phyloP scores from a whole-genome alignment of 2,113 vertebrate genomes.

The Tonatia bakeri region DNA sequence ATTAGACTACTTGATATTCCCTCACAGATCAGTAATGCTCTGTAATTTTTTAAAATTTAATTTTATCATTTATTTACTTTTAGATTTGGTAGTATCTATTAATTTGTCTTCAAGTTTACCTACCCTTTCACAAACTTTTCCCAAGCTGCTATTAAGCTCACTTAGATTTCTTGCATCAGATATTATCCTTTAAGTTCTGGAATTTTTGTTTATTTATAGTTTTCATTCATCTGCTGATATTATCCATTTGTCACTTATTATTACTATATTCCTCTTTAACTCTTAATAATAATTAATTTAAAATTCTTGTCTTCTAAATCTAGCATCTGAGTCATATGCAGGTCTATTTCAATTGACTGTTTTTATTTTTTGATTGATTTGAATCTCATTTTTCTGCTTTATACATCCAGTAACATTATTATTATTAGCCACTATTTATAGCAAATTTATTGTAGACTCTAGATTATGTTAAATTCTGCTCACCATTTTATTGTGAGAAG shows the following conservation, averaged over 20 bases:
- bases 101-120: neutral
- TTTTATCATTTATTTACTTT: neutral
- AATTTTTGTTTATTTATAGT: neutral
- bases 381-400: neutral
- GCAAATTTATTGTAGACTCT: neutral
- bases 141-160: neutral
- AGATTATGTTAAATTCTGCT: neutral
- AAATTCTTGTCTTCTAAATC: neutral
- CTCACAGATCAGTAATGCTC: neutral
- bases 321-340: neutral
- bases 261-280: neutral
- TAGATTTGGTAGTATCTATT: neutral
- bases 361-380: neutral
- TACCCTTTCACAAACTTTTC: neutral
- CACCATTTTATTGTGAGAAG: neutral
- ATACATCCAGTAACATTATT: neutral
- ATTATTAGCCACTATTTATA: neutral
- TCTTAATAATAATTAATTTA: neutral
- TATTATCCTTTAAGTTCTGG: neutral
- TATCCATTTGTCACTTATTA: neutral
- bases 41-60: neutral
- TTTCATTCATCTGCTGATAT: neutral
- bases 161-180: neutral
- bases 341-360: neutral
- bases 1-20: neutral